Base-by-base conservation (phyloP, 2,888 invertebrate species). In the Platycnemis pennipes region DNA sequence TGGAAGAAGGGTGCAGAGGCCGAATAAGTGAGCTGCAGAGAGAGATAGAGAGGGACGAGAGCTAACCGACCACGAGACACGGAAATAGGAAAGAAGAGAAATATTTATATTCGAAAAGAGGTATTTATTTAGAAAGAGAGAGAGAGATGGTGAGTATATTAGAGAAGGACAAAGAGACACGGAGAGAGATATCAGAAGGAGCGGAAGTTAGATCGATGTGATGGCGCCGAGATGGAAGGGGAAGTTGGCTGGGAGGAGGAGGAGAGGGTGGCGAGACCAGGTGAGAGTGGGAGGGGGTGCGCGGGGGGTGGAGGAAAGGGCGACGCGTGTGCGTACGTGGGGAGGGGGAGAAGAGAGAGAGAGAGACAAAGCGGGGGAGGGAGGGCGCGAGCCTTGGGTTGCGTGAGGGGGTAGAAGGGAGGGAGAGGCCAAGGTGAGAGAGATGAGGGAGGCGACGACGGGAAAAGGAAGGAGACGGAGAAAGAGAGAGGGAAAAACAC, bases 181-280 rank as follows among this genome's bases (percentile, higher is more conserved):
- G 26, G n/a, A 87, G 69, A 26, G 69, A 77, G 26, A 87, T 87
- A 87, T 45, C 44, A 45, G 87, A 45, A 87, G 26, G 87, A 22
- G 45, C 45, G 45, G 45, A 87, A 45, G 77, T 77, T 31, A 87
- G n/a, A 87, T 44, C 44, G 87, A 46, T 87, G 44, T 13, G 46
- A 46, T 87, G 26, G 44, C 46, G 87, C 4, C 22, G 87, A 22
- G 5, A 46, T 4, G 46, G 45, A 44, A 44, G 86, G 44, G 7
- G 86, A 26, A 13, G n/a, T n/a, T 26, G 87, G 87, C 45, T 45
- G 44, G 87, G 46, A 37, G 26, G 26, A 44, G 26, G n/a, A 77
- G 1, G 37, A n/a, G n/a, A 44, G 37, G 87, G 87, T 7, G 44
- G 45, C 42, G 87, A 49, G 13, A 88, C 88, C 56, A 56, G 91